phyloP scores from a whole-genome alignment of 2,797 vertebrate species.

The Tangara arthus region DNA sequence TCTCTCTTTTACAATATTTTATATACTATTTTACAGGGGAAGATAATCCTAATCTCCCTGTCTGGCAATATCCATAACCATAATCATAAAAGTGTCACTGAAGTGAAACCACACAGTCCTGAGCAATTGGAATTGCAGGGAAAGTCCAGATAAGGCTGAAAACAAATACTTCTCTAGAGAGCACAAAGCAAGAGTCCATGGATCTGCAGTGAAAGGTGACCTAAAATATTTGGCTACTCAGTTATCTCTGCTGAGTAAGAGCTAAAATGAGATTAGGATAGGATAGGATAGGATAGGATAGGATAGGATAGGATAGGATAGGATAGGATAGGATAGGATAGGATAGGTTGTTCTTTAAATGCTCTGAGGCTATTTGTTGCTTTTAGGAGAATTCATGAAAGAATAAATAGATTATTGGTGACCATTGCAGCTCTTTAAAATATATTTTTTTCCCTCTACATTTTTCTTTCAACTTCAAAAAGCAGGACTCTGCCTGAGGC shows the following conservation, averaged over 20 bases:
- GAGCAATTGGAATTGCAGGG: not conserved
- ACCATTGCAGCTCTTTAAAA: not conserved
- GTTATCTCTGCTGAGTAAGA: not conserved
- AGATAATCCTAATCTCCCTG: not conserved
- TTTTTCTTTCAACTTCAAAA: not conserved
- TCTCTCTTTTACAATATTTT: not conserved
- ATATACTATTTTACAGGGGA: not conserved
- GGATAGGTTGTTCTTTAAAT: not conserved
- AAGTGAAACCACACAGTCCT: not conserved
- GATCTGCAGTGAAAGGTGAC: not conserved
- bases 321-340: not conserved
- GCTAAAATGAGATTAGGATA: not conserved
- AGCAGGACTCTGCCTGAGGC: not conserved
- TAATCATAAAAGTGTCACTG: not conserved
- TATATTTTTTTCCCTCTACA: not conserved
- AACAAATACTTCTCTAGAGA: not conserved
- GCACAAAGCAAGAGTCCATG: not conserved
- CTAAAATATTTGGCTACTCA: not conserved
- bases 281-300: not conserved
- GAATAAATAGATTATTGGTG: not conserved
- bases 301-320: not conserved
- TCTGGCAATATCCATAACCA: not conserved
- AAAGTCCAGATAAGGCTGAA: slow-evolving; percentile 13
- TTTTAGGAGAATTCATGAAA: not conserved
- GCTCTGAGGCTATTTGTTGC: not conserved